phyloP scores from a whole-genome alignment of 2,797 vertebrate species.

The Podargus strigoides region DNA sequence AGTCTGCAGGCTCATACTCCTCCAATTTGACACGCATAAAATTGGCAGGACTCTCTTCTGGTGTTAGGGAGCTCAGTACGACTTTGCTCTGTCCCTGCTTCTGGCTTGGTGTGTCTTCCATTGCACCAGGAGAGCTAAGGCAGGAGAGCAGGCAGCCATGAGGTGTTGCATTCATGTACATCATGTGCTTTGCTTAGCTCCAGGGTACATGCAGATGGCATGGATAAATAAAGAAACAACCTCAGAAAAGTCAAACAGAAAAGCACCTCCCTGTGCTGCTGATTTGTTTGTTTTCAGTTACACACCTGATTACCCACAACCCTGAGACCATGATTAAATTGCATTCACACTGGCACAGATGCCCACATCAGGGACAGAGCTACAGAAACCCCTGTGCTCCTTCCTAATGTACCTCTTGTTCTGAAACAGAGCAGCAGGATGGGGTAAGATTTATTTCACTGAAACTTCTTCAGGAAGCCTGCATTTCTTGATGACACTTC shows the following conservation, averaged over 20 bases:
- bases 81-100: neutral
- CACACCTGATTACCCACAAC: neutral
- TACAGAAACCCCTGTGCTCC: neutral
- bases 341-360: neutral
- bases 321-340: neutral
- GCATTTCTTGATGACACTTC: neutral
- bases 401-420: neutral
- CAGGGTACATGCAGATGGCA: neutral
- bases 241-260: neutral
- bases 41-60: neutral
- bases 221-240: neutral
- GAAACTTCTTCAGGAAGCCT: neutral
- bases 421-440: neutral
- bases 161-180: neutral
- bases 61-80: neutral
- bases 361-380: neutral
- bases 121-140: neutral
- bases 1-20: neutral
- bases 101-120: neutral
- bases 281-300: neutral
- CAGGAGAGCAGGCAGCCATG: neutral
- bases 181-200: neutral
- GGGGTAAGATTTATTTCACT: neutral
- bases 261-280: neutral
- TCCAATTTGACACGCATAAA: slow-evolving; percentile 33